phyloP scores from a whole-genome alignment of 2,113 vertebrate genomes.

The Maccullochella peelii region DNA sequence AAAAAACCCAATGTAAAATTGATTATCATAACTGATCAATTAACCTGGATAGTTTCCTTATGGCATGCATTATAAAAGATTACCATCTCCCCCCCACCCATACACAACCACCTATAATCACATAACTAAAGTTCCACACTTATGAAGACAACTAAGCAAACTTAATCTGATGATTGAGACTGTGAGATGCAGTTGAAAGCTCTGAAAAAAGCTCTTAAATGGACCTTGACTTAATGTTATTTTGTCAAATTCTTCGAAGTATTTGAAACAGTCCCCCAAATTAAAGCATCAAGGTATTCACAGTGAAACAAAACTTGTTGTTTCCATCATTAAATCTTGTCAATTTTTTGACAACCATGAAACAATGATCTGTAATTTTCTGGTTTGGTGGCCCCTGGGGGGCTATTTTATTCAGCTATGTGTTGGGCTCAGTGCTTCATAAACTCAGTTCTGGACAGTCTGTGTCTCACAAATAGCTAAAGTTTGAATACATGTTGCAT shows the following conservation, averaged over 20 bases:
- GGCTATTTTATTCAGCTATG: background rate
- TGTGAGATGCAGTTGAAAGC: too few relatives aligned
- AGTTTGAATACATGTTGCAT: background rate
- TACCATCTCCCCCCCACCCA: too few relatives aligned
- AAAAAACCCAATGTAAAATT: background rate
- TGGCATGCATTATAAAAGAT: background rate
- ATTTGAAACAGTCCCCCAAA: too few relatives aligned
- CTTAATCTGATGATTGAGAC: too few relatives aligned
- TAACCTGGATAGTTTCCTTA: background rate
- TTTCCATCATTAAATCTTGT: background rate
- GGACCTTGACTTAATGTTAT: too few relatives aligned
- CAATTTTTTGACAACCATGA: background rate
- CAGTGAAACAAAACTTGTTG: too few relatives aligned
- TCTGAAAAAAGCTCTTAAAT: too few relatives aligned
- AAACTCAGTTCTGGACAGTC: background rate
- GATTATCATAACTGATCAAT: background rate
- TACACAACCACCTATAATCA: too few relatives aligned
- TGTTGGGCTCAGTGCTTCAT: background rate
- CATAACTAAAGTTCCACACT: too few relatives aligned
- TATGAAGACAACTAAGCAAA: too few relatives aligned
- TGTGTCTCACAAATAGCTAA: background rate
- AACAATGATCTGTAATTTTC: background rate
- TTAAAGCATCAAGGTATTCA: too few relatives aligned
- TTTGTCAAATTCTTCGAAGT: too few relatives aligned
- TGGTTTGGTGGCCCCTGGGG: background rate